These are phyloP conservation scores for Rhagonycha fulva DNA, from an alignment of 2,888 invertebrate species.

Conservation along the genomic window DNA sequence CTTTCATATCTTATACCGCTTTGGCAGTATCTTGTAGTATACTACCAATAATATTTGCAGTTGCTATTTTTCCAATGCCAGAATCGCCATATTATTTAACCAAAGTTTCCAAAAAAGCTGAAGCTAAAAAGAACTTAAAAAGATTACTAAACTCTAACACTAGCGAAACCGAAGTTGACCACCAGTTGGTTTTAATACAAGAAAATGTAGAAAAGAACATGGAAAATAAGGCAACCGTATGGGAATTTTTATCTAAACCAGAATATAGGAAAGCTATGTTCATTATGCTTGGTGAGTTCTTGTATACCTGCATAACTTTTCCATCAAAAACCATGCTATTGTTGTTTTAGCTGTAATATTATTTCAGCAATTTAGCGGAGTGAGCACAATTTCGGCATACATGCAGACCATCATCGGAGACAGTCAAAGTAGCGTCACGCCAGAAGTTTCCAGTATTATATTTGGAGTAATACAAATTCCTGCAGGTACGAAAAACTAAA, in stretches of 20 bases:
- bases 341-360: background rate
- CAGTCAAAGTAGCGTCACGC: conserved; percentile 59
- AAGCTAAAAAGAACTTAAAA: conserved; percentile 44
- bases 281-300: background rate
- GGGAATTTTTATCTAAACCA: conserved; percentile 5
- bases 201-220: conserved; percentile 40
- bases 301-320: background rate
- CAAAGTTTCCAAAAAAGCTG: conserved; percentile 46
- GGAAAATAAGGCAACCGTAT: background rate
- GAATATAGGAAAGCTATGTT: conserved; percentile 6
- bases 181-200: conserved; percentile 52
- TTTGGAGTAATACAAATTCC: conserved; percentile 62
- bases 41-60: conserved; percentile 49
- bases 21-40: conserved; percentile 46
- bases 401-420: conserved; percentile 62
- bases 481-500: background rate
- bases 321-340: background rate
- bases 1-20: conserved; percentile 49
- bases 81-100: conserved; percentile 57
- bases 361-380: background rate
- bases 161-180: conserved; percentile 49
- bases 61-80: conserved; percentile 53
- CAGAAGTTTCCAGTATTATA: conserved; percentile 61
- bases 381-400: background rate
- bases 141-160: conserved; percentile 49